Conservation (phyloP, 2,113 vertebrate genomes). For the Saccopteryx leptura region DNA sequence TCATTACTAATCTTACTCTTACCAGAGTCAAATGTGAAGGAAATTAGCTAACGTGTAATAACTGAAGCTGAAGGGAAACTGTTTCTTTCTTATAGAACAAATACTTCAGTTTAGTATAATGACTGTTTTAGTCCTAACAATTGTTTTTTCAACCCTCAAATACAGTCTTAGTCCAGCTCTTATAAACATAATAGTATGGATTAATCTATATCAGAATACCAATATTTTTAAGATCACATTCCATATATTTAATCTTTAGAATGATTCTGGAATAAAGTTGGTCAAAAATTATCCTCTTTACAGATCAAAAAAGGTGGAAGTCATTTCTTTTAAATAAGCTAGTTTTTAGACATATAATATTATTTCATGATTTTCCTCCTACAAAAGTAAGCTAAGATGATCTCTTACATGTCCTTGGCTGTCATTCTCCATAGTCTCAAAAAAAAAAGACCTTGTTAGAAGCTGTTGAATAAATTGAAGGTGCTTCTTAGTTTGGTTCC, state of each 20-base stretch:
- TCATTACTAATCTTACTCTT: constrained; percentile 88
- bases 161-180: not conserved
- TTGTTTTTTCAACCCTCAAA: constrained; percentile 25
- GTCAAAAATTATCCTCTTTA: not conserved
- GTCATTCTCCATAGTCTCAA: not conserved
- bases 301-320: not conserved
- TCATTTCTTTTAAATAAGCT: not conserved
- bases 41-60: constrained; percentile 84
- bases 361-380: not conserved
- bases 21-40: constrained; percentile 84
- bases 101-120: constrained; percentile 80
- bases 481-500: not conserved
- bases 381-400: constrained; percentile 25
- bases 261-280: not conserved
- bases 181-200: not conserved
- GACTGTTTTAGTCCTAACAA: not conserved
- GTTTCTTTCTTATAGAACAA: constrained; percentile 84
- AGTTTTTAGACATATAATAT: constrained; percentile 48
- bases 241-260: not conserved
- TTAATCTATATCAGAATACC: constrained; percentile 9
- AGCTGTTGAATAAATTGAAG: not conserved
- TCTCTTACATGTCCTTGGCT: not conserved
- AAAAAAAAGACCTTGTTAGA: not conserved
- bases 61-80: constrained; percentile 84
- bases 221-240: constrained; percentile 40